A percentile compares a stretch with the other conserved stretches of the same genome.
Evolutionary conservation across 2,797 vertebrate genomes (phyloP).

Genomic region (Smutsia temminckii): DNA sequence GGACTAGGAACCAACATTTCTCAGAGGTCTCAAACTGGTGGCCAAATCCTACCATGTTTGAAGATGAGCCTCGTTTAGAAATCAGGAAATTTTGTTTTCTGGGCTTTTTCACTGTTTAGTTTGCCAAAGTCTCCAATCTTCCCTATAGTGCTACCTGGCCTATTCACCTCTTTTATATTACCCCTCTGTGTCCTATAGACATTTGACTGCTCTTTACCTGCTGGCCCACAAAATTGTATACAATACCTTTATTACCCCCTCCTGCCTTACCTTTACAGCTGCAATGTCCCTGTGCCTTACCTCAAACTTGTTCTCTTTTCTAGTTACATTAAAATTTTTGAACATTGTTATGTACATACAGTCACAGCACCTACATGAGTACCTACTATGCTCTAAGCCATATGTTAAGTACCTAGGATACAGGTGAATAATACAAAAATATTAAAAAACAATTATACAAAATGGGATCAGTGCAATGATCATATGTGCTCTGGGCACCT

Average conservation of each 20-base stretch:
- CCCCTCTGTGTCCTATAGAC: neutral
- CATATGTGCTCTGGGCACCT: neutral
- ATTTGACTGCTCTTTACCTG: rapidly evolving
- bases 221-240: rapidly evolving
- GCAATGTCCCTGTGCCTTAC: rapidly evolving
- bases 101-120: neutral
- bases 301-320: neutral
- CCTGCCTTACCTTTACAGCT: neutral
- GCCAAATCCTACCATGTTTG: neutral
- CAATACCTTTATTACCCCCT: rapidly evolving
- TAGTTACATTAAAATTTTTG: neutral
- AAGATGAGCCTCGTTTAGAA: neutral
- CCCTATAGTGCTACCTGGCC: rapidly evolving
- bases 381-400: neutral
- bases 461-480: neutral
- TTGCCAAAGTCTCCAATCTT: neutral
- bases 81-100: neutral
- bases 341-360: neutral
- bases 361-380: rapidly evolving
- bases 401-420: too few species aligned
- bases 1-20: neutral
- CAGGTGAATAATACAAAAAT: neutral
- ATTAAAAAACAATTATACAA: neutral
- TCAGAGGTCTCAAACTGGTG: neutral
- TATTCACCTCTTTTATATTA: neutral